phyloP scores from a whole-genome alignment of 2,113 vertebrate species.

The Perognathus longimembris region DNA sequence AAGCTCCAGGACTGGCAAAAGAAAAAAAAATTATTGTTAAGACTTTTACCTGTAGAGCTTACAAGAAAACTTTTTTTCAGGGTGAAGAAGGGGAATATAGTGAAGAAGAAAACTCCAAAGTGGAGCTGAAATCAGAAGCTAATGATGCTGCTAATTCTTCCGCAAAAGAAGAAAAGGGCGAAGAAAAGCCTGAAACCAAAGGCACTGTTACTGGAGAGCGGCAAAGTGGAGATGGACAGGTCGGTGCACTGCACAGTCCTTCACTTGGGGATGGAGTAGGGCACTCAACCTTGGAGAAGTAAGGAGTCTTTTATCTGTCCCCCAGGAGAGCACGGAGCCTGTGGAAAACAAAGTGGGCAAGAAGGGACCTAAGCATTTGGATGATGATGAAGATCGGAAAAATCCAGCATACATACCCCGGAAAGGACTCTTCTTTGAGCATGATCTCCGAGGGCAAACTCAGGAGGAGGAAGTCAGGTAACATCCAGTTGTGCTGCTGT shows the following conservation, averaged over 20 bases:
- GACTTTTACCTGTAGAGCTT: neutral
- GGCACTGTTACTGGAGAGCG: conserved; percentile 93
- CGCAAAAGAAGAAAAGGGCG: conserved; percentile 85
- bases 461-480: conserved; percentile 96
- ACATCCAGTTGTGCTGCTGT: neutral
- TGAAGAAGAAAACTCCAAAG: conserved; percentile 91
- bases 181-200: conserved; percentile 90
- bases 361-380: conserved; percentile 93
- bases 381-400: conserved; percentile 97
- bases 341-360: conserved; percentile 92
- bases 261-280: neutral
- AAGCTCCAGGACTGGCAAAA: too few relatives aligned
- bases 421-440: conserved; percentile 98
- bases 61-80: conserved; percentile 76
- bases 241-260: conserved; percentile 77
- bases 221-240: conserved; percentile 98
- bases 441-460: conserved; percentile 95
- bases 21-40: too few relatives aligned
- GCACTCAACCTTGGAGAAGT: neutral
- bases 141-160: conserved; percentile 83
- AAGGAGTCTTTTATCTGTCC: conserved; percentile 53
- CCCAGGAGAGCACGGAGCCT: conserved; percentile 96
- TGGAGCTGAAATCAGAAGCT: conserved; percentile 87
- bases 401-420: conserved; percentile 98
- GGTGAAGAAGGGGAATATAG: conserved; percentile 92